Evolutionary conservation across 1,140 invertebrate species (phyloP).

Genomic region (Homalodisca vitripennis): DNA sequence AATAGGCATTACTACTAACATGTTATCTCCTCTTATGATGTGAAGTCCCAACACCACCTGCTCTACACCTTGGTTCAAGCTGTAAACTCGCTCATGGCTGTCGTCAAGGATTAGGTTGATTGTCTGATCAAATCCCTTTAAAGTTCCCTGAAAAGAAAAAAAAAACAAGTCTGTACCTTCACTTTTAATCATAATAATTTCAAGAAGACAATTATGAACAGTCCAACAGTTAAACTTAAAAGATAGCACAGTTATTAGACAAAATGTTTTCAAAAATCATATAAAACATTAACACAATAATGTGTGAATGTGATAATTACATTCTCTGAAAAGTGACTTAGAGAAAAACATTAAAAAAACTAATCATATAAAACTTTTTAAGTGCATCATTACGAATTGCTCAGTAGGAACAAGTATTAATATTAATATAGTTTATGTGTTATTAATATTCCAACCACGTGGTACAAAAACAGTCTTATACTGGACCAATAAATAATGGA

Average conservation of each 20-base stretch:
- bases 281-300: neutral
- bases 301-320: neutral
- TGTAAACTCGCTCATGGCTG: conserved; percentile 96
- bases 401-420: too few species aligned
- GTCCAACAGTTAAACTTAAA: conserved; percentile 1
- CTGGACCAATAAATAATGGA: too few species aligned
- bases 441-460: too few species aligned
- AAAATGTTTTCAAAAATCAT: neutral
- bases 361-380: too few species aligned
- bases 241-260: neutral
- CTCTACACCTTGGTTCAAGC: conserved; percentile 86
- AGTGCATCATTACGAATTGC: too few species aligned
- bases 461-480: too few species aligned
- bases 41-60: conserved; percentile 96
- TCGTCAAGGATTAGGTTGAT: conserved; percentile 98
- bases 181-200: conserved; percentile 37
- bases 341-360: neutral
- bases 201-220: conserved; percentile 16
- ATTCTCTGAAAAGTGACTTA: neutral
- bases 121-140: conserved; percentile 96
- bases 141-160: conserved; percentile 72
- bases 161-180: too few species aligned
- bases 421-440: too few species aligned
- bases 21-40: conserved; percentile 97
- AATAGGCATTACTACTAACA: conserved; percentile 72